phyloP scores from a whole-genome alignment of 2,888 invertebrate species.

The Bedellia somnulentella region DNA sequence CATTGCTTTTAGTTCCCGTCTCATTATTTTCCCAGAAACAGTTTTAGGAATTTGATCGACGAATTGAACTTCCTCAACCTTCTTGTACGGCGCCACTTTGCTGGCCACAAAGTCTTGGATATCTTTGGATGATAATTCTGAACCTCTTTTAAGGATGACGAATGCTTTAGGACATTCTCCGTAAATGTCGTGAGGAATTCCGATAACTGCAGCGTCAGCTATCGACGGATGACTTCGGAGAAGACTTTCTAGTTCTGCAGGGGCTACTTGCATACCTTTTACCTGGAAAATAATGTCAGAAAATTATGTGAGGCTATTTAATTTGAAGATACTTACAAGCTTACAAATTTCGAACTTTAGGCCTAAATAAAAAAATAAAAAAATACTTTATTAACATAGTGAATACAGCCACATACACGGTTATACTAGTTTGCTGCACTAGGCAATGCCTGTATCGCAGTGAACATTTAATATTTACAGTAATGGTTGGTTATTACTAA shows the following conservation, averaged over 20 bases:
- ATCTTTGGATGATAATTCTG: slow-evolving; percentile 40
- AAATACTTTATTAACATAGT: too few relatives aligned
- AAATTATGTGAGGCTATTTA: not conserved
- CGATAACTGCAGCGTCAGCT: slow-evolving; percentile 83
- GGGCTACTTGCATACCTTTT: slow-evolving; percentile 79
- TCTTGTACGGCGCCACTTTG: slow-evolving; percentile 78
- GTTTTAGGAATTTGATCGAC: slow-evolving; percentile 74
- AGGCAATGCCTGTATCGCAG: too few relatives aligned
- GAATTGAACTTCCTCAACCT: slow-evolving; percentile 67
- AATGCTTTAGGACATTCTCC: slow-evolving; percentile 84
- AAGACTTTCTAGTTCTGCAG: slow-evolving; percentile 83
- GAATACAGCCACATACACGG: too few relatives aligned
- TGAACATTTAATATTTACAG: too few relatives aligned
- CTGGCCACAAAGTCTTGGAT: slow-evolving; percentile 61
- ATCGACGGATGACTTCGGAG: slow-evolving; percentile 75
- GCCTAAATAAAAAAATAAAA: too few relatives aligned
- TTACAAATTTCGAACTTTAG: not conserved
- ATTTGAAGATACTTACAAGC: not conserved
- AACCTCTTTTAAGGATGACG: slow-evolving; percentile 61
- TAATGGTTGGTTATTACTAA: too few relatives aligned
- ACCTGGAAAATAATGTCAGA: slow-evolving; percentile 32
- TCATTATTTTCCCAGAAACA: slow-evolving; percentile 77
- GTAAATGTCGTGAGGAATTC: slow-evolving; percentile 68
- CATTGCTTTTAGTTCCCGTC: slow-evolving; percentile 63
- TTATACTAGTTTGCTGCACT: too few relatives aligned